Conservation (phyloP, 2,888 invertebrate genomes). For the Lordiphosa andalusiaca region DNA sequence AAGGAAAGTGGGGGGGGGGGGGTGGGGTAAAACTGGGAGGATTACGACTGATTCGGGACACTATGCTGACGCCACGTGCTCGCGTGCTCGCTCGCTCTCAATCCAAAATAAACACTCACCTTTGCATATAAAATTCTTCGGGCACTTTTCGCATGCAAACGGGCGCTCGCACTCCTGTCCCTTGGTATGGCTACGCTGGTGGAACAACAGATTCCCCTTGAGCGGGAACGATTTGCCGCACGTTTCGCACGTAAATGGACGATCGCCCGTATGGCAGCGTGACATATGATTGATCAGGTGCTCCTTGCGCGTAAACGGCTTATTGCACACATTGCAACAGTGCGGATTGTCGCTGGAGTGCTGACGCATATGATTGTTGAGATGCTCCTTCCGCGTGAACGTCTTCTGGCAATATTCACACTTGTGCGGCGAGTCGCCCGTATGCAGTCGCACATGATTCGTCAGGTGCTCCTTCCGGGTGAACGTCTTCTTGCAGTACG, state of each 20-base stretch:
- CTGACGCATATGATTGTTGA: conserved; percentile 92
- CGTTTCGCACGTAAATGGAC: conserved; percentile 91
- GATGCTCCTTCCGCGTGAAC: conserved; percentile 91
- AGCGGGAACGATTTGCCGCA: conserved; percentile 93
- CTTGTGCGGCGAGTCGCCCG: conserved; percentile 91
- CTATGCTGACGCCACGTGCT: conserved; percentile 69
- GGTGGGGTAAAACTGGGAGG: neutral
- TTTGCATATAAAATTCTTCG: conserved; percentile 93
- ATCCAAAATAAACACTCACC: conserved; percentile 81
- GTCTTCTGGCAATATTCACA: conserved; percentile 93
- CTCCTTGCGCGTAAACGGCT: conserved; percentile 92
- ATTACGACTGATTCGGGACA: conserved; percentile 38
- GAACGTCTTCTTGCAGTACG: conserved; percentile 82
- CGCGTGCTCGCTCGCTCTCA: conserved; percentile 39
- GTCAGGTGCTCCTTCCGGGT: conserved; percentile 92
- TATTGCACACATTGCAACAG: conserved; percentile 91
- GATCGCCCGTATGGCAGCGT: conserved; percentile 86
- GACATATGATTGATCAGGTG: conserved; percentile 92
- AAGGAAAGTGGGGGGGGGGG: neutral
- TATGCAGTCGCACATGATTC: conserved; percentile 90
- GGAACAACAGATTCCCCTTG: conserved; percentile 91
- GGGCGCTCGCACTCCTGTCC: conserved; percentile 84
- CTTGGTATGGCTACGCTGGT: conserved; percentile 92
- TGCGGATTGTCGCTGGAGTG: conserved; percentile 94
- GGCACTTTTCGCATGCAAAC: conserved; percentile 90